Conservation (phyloP, 2,888 invertebrate genomes). For the Zelleria hepariella region DNA sequence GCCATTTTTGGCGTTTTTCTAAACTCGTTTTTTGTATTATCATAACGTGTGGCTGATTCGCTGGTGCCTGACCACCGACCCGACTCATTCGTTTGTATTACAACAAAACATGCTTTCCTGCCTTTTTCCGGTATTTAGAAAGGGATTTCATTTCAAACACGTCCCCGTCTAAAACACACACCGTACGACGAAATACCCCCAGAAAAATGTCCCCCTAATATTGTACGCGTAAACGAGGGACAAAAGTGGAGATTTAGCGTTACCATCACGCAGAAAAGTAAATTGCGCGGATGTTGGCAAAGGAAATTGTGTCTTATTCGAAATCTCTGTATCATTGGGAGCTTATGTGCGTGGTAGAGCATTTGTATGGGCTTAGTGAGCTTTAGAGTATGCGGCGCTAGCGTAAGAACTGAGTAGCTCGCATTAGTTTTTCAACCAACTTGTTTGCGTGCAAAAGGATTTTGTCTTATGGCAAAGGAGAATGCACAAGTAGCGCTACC, state of each 20-base stretch:
- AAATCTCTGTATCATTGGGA: background rate
- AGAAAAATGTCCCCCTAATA: background rate
- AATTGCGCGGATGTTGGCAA: background rate
- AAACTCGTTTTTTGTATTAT: no score
- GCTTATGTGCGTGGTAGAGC: background rate
- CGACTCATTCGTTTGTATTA: no score
- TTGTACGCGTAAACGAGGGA: background rate
- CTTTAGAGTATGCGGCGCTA: background rate
- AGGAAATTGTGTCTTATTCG: constrained; percentile 5
- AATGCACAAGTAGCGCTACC: no score
- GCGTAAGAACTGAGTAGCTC: background rate
- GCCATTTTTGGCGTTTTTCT: no score
- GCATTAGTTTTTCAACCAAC: no score
- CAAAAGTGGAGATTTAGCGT: background rate
- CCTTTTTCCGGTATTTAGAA: background rate
- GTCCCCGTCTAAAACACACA: background rate
- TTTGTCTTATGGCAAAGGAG: no score
- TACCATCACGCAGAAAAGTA: background rate
- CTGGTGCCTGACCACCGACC: no score
- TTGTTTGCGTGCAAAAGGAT: no score
- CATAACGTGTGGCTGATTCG: no score
- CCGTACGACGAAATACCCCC: background rate
- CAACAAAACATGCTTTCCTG: background rate
- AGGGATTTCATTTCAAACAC: background rate
- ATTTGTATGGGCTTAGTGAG: background rate